Base-by-base conservation (phyloP, 2,113 vertebrate genomes). In the Xiphophorus maculatus region DNA sequence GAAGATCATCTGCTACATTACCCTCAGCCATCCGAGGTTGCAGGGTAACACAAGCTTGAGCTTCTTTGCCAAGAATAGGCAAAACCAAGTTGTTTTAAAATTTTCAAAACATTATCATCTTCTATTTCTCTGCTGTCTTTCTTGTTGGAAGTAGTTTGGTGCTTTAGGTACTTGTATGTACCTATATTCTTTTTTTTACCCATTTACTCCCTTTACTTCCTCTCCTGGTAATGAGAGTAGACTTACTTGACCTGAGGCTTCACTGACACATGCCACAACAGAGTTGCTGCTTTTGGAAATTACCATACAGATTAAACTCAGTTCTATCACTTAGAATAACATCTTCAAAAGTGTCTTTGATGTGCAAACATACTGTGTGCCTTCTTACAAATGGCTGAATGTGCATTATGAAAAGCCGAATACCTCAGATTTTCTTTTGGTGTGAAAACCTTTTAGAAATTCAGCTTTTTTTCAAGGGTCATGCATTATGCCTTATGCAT, bases 271-370 rank as follows among this genome's bases (percentile, higher is more conserved):
- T 63, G 63, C 48, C 66, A 66, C 35, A 58, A 71, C 40, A 82
- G 72, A 72, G 14, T 25, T 40, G 5, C 4, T 44, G 40, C 37
- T 22, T 69, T 78, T 75, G 33, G 65, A 69, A 17, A 71, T 76
- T 66, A 66, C 25, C 32, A 64, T 29, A 58, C 32, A 48, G 25
- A 77, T 64, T 51, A 60, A 9, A 66, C 32, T 66, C n/a, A 33
- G 12, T 70, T 63, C 11, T 44, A 22, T 68, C 30, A 33, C 22
- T 63, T 27, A 68, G 19, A 29, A 44, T n/a, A 63, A 58, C 40
- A 28, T 73, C 42, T 61, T 63, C 33, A 72, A 78, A 79, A 69
- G 61, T 66, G 27, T 29, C 48, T 84, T 84, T 76, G 69, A 79
- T 68, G 67, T 63, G 30, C 63, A 63, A 69, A 83, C 51, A 54